Percentiles rank a stretch among this genome's conserved stretches.
These are phyloP conservation scores for Heliothis subflexa DNA, from an alignment of 1,140 invertebrate genomes.

Conservation along the genomic window DNA sequence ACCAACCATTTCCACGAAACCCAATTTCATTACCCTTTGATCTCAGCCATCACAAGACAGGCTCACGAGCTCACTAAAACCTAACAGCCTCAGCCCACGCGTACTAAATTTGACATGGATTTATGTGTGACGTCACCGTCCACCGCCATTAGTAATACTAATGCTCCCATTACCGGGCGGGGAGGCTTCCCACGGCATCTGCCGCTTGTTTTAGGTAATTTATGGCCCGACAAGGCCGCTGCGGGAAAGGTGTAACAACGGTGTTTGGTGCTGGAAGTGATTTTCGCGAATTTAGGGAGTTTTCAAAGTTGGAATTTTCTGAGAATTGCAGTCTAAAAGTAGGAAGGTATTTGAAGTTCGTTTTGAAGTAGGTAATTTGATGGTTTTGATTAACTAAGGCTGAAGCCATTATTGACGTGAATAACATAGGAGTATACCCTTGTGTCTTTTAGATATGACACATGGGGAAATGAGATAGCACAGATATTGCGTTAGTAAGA, in stretches of 20 bases:
- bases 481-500: too few relatives aligned
- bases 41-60: conserved; percentile 4
- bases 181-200: conserved; percentile 69
- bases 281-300: too few relatives aligned
- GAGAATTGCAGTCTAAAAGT: too few relatives aligned
- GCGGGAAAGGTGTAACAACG: conserved; percentile 60
- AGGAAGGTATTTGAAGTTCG: too few relatives aligned
- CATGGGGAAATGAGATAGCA: too few relatives aligned
- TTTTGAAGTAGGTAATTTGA: too few relatives aligned
- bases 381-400: too few relatives aligned
- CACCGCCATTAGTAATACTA: conserved; percentile 82
- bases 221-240: conserved; percentile 73
- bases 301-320: too few relatives aligned
- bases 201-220: conserved; percentile 85
- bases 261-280: conserved; percentile 41
- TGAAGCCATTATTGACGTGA: too few relatives aligned
- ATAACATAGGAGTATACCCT: too few relatives aligned
- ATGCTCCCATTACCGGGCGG: conserved; percentile 79
- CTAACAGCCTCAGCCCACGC: conserved; percentile 41
- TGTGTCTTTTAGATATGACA: too few relatives aligned
- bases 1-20: too few relatives aligned
- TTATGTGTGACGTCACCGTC: conserved; percentile 83
- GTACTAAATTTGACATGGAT: conserved; percentile 83
- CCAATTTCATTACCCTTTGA: neutral
- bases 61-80: conserved; percentile 4